These are phyloP conservation scores for Lasius fuliginosus DNA, from an alignment of 2,888 invertebrate genomes.

Conservation along the genomic window DNA sequence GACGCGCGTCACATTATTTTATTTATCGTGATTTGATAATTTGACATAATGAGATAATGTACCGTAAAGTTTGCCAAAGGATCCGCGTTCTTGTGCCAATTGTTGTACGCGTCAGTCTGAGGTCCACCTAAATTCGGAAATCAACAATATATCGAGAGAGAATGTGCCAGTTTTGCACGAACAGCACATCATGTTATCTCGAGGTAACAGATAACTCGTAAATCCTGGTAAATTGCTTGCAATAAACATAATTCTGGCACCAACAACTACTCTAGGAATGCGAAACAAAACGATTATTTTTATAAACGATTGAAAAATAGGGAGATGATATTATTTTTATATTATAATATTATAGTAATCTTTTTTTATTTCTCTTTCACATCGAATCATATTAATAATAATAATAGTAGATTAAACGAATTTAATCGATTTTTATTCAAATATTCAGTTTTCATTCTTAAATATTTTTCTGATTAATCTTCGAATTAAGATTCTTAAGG, in stretches of 20 bases:
- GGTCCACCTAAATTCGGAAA: constrained; percentile 31
- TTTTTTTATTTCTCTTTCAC: not conserved
- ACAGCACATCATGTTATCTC: not conserved
- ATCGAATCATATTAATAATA: not conserved
- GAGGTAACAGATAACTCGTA: constrained; percentile 33
- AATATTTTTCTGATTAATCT: not conserved
- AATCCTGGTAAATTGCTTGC: constrained; percentile 15
- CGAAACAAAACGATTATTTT: not conserved
- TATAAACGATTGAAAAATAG: not conserved
- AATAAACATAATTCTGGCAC: constrained; percentile 23
- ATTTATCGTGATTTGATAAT: constrained; percentile 33
- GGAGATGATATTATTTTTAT: not conserved
- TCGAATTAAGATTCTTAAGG: not conserved
- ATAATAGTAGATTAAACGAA: not conserved
- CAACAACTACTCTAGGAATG: not conserved
- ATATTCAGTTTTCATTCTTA: not conserved
- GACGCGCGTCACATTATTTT: constrained; percentile 6
- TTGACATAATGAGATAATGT: constrained; percentile 7
- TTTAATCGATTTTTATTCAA: not conserved
- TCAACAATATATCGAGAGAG: not conserved
- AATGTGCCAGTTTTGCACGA: constrained; percentile 29
- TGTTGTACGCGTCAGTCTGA: constrained; percentile 12
- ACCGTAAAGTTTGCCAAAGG: constrained; percentile 14
- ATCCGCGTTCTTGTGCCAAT: constrained; percentile 25
- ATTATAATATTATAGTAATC: constrained; percentile 20